Evolutionary conservation across 1,140 invertebrate genomes (phyloP), one percentile per base, ranked within the genome.

Genomic region (Ostrea denselamellosa): DNA sequence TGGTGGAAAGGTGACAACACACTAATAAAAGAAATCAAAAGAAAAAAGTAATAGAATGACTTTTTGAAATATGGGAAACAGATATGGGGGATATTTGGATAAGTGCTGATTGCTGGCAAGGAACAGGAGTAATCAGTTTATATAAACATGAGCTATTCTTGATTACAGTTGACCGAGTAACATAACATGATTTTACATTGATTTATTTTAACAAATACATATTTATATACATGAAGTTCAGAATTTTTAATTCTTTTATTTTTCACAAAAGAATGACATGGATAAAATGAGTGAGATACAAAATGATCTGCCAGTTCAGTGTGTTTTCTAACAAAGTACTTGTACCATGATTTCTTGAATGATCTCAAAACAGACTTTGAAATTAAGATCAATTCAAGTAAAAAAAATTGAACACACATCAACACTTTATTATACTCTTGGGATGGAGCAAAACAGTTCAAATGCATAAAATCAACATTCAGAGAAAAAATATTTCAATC

Each of bases 131-230:
- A 71, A 19, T 58, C 56, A 3, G 56, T 58, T 58, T 58, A 3
- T 17, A 19, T 12, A 14, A 8, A n/a, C 8, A n/a, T 62, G 19
- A n/a, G 19, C 17, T n/a, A 62, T 62, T 14, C 17, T 44, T 44
- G 34, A 44, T 44, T 44, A 44, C 5, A 44, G 34, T 44, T 62
- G 2, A 62, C 0, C 19, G 14, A 19, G 56, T 19, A 62, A 62
- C 5, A 19, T 19, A 62, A 19, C 17, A 62, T 28, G 68, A 12
- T 77, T 25, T 14, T 77, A 77, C 28, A 28, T 77, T 77, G 68
- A 77, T 77, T 77, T 77, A 77, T 77, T 77, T 28, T 9, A 34
- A 34, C 28, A 77, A 77, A 77, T 77, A 34, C 1, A 44, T 44
- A 44, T 44, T 44, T 44, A 44, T 5, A 44, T 44, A 44, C 34